Evolutionary conservation across 2,888 invertebrate genomes (phyloP), one percentile per base, ranked within the genome.

Genomic region (Ophioninae sp.): DNA sequence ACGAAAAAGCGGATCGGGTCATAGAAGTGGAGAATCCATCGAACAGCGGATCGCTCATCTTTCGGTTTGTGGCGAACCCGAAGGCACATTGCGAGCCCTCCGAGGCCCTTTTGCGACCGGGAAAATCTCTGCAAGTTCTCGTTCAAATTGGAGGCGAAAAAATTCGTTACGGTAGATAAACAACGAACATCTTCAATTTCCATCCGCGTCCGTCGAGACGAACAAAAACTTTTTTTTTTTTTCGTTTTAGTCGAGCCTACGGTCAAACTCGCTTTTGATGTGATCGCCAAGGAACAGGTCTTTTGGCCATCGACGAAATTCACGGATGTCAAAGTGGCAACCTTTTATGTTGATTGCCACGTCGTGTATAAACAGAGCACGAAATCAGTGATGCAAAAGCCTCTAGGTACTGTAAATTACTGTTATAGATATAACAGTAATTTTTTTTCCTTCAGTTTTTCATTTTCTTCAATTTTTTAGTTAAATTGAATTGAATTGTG

Each of bases 21-120:
- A 86, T 95, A 6, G 90, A 92, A 39, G 89, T 95, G 64, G 90
- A 87, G 84, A 95, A 95, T 88, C 90, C 93, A 37, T 94, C 94
- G 0, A 88, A 88, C 51, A 80, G 90, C 17, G 90, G 93, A 39
- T 89, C 93, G 2, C 91, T 94, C 2, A 93, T 91, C 85, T 90
- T 94, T 76, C 88, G 92, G 85, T 94, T 93, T 86, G 88, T 91
- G 2, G 93, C 92, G 89, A 89, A 91, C 1, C 89, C 93, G 3
- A 93, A 92, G n/a, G 92, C 93, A 82, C 90, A 92, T 72, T 93
- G 94, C 5, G 67, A 86, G 8, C 95, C 95, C 0, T 80, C 88
- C 41, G 89, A 87, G 51, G 93, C 93, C 82, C 88, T 84, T n/a
- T 88, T 95, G 73, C 85, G 88, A 37, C 93, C 94, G 0, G 92